Percentiles rank a stretch among this genome's conserved stretches.
These are phyloP conservation scores for Elymnias hypermnestra DNA, from an alignment of 1,140 invertebrate species.

Conservation along the genomic window DNA sequence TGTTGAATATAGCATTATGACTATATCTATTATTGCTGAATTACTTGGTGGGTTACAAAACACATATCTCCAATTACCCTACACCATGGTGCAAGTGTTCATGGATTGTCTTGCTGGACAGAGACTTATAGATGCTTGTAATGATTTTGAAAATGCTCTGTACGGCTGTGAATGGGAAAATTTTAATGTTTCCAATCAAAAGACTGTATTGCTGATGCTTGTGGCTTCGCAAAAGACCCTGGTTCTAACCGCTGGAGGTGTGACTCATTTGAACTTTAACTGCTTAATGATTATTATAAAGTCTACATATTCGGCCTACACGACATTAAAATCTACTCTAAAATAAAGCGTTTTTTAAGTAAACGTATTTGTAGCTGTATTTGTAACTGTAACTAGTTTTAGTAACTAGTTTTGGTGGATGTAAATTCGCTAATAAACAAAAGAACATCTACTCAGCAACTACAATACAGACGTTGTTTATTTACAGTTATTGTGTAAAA, in stretches of 20 bases:
- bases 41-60: slow-evolving; percentile 49
- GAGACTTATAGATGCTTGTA: slow-evolving; percentile 38
- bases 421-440: too few relatives aligned
- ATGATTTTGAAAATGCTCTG: slow-evolving; percentile 37
- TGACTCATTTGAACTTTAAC: slow-evolving; percentile 30
- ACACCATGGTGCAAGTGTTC: slow-evolving; percentile 37
- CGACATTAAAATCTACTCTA: slow-evolving; percentile 26
- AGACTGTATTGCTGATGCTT: slow-evolving; percentile 37
- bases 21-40: slow-evolving; percentile 31
- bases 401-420: too few relatives aligned
- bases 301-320: slow-evolving; percentile 48
- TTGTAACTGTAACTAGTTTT: too few relatives aligned
- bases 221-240: slow-evolving; percentile 44
- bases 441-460: too few relatives aligned
- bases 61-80: slow-evolving; percentile 45
- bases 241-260: slow-evolving; percentile 40
- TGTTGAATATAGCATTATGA: slow-evolving; percentile 7
- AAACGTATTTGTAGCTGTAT: too few relatives aligned
- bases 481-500: too few relatives aligned
- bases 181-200: slow-evolving; percentile 37
- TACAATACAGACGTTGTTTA: too few relatives aligned
- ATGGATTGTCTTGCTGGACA: slow-evolving; percentile 51
- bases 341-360: not conserved
- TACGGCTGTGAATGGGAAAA: slow-evolving; percentile 52
- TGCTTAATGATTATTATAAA: slow-evolving; percentile 40